Conservation (phyloP, 2,113 vertebrate genomes). For the Neotragus moschatus region DNA sequence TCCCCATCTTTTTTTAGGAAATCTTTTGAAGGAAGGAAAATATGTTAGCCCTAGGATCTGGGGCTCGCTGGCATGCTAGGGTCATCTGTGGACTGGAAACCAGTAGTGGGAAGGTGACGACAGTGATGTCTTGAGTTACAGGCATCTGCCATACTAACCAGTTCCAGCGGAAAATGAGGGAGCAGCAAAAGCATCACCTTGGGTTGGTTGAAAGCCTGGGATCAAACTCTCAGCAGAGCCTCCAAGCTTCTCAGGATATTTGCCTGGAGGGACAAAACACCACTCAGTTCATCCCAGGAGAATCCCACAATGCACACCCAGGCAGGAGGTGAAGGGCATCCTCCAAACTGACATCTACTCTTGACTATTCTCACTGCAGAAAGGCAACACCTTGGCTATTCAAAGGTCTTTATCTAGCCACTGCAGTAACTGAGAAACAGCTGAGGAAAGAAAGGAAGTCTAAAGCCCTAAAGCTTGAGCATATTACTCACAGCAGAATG, state of each 20-base stretch:
- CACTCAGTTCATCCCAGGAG: background rate
- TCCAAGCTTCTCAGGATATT: conserved; percentile 84
- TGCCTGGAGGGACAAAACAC: conserved; percentile 78
- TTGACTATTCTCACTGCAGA: background rate
- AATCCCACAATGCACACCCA: background rate
- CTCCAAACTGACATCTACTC: background rate
- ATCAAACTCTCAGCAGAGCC: conserved; percentile 89
- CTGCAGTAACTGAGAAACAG: background rate
- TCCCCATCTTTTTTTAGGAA: background rate
- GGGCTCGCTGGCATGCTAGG: background rate
- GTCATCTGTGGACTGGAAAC: background rate
- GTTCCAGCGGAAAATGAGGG: conserved; percentile 84
- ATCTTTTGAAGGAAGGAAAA: background rate
- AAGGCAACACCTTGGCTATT: background rate
- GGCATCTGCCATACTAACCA: conserved; percentile 79
- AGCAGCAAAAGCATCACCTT: conserved; percentile 79
- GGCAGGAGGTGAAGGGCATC: background rate
- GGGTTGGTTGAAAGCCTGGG: conserved; percentile 81
- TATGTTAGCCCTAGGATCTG: background rate
- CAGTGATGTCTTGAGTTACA: background rate
- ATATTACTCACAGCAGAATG: background rate
- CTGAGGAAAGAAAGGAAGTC: background rate
- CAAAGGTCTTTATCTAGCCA: background rate
- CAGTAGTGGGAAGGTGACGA: background rate
- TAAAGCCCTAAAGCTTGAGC: background rate